Evolutionary conservation across 2,797 vertebrate species (phyloP).

Genomic region (Antrozous pallidus): DNA sequence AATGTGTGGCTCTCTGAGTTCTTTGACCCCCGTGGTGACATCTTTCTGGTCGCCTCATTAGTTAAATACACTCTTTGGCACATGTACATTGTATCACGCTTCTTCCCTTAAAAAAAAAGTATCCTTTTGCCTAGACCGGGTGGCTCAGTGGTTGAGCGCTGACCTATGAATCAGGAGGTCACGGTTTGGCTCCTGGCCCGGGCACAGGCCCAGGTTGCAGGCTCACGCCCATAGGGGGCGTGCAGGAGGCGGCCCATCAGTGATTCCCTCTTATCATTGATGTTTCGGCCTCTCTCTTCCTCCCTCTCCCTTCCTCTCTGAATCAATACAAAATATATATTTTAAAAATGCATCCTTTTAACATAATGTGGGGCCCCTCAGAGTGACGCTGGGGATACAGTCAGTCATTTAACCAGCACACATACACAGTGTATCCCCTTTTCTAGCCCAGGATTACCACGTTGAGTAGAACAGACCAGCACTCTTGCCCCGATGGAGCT

Average conservation of each 20-base stretch:
- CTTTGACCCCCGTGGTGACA: neutral
- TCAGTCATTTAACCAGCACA: neutral
- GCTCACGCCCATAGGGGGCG: too few species aligned
- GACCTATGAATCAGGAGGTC: neutral
- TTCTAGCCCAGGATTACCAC: neutral
- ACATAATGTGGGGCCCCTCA: neutral
- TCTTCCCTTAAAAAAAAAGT: neutral
- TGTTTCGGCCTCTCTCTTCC: neutral
- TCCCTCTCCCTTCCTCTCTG: neutral
- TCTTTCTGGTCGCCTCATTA: too few species aligned
- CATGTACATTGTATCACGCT: neutral
- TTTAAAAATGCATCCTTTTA: neutral
- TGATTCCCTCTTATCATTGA: too few species aligned
- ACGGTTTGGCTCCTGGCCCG: neutral
- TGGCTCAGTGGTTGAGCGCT: neutral
- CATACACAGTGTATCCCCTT: neutral
- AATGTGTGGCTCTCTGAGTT: neutral
- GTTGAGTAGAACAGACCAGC: neutral
- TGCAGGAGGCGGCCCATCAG: neutral
- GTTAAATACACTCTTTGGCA: neutral
- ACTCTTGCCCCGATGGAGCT: neutral
- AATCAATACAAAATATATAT: neutral
- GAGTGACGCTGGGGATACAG: neutral
- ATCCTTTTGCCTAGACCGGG: too few species aligned
- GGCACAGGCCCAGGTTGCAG: neutral